These are phyloP conservation scores for Cyprinodon variegatus DNA, from an alignment of 2,113 vertebrate species.

Conservation along the genomic window DNA sequence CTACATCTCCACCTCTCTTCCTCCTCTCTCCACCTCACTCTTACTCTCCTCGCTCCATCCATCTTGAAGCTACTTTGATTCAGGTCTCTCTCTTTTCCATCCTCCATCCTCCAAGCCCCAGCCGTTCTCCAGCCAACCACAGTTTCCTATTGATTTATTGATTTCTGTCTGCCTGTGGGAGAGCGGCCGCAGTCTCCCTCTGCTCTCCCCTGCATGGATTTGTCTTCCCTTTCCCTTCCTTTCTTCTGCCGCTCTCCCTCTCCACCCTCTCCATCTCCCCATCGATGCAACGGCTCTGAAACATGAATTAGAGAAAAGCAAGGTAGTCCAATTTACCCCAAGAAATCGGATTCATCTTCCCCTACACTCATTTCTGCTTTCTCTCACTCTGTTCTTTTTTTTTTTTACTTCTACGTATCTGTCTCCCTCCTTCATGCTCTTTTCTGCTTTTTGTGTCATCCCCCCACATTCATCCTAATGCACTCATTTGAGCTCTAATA, in stretches of 20 bases:
- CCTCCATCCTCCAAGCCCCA: slow-evolving; percentile 73
- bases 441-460: slow-evolving; percentile 53
- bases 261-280: slow-evolving; percentile 80
- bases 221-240: slow-evolving; percentile 80
- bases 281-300: slow-evolving; percentile 81
- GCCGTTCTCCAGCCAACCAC: slow-evolving; percentile 92
- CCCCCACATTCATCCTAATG: slow-evolving; percentile 2
- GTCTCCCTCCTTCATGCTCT: slow-evolving; percentile 45
- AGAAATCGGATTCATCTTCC: slow-evolving; percentile 80
- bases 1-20: slow-evolving; percentile 73
- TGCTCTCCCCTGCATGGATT: slow-evolving; percentile 88
- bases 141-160: slow-evolving; percentile 98
- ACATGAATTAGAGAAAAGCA: slow-evolving; percentile 89
- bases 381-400: slow-evolving; percentile 48
- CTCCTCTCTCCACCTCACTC: slow-evolving; percentile 66
- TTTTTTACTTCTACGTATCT: slow-evolving; percentile 43
- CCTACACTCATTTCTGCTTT: slow-evolving; percentile 56
- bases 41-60: slow-evolving; percentile 86
- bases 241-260: slow-evolving; percentile 59
- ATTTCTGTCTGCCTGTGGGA: slow-evolving; percentile 93
- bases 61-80: slow-evolving; percentile 91
- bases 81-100: slow-evolving; percentile 88
- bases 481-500: neutral
- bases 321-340: slow-evolving; percentile 87
- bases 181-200: slow-evolving; percentile 87